Evolutionary conservation across 2,888 invertebrate genomes (phyloP), one percentile per base, ranked within the genome.

Genomic region (Trisateles emortualis): DNA sequence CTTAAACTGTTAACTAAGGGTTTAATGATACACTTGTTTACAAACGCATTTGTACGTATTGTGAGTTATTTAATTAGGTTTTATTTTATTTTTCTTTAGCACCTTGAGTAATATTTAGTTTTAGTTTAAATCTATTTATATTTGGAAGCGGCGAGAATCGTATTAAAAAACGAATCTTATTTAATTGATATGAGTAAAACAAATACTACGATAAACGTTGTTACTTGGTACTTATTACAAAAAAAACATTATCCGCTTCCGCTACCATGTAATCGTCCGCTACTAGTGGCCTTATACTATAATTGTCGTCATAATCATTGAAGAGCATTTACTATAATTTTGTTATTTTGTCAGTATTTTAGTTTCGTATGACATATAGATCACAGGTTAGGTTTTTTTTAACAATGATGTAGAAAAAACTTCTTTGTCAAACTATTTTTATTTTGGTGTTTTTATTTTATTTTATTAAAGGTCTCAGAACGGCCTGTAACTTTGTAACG

Each of bases 281-380:
- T 60, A 32, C 53, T 47, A 46, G 30, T 52, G 50, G 24, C 54
- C 35, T 62, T 62, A 68, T 52, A 46, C 38, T 39, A 19, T 59
- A 55, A 47, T 52, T 55, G 62, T 66, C 51, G 45, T 60, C 64
- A 64, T 58, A 64, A 61, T 69, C 63, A 59, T 65, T 62, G 59
- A 68, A 53, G 76, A 76, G 84, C 84, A 84, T 84, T 85, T 84
- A 84, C 75, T 72, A 66, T 72, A 59, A 46, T 63, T 64, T 61
- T 64, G 51, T 69, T 65, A 51, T 53, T 64, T 59, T 64, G 53
- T 58, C 58, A 64, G 54, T 71, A 64, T 64, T 72, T 65, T 57
- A 57, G 50, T 60, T 64, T 42, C 43, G 19, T 54, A 47, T 29
- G 33, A 52, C 6, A 46, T 26, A 13, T 9, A 50, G 61, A 63